Conservation (phyloP, 2,797 vertebrate species). For the Denticeps clupeoides region DNA sequence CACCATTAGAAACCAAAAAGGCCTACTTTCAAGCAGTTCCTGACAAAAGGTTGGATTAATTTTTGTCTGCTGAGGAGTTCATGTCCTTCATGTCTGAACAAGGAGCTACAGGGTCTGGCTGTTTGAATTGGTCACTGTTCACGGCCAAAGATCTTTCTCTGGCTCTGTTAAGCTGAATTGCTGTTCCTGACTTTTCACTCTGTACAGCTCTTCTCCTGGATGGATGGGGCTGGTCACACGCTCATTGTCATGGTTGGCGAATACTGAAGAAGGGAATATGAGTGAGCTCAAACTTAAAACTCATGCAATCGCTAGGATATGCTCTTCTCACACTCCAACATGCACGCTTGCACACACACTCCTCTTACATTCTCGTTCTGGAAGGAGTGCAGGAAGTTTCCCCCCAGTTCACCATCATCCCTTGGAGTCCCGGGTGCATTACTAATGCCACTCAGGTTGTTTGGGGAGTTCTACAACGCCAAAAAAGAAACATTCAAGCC, state of each 20-base stretch:
- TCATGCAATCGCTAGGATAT: too few relatives aligned
- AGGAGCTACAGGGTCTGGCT: not conserved
- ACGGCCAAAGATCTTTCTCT: not conserved
- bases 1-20: not conserved
- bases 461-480: conserved; percentile 84
- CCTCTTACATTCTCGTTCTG: conserved; percentile 92
- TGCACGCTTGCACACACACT: too few relatives aligned
- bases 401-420: conserved; percentile 86
- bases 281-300: too few relatives aligned
- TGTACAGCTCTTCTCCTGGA: not conserved
- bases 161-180: conserved; percentile 2
- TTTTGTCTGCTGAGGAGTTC: conserved; percentile 1
- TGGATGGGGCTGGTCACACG: conserved; percentile 69
- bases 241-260: conserved; percentile 99
- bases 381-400: conserved; percentile 98
- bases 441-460: conserved; percentile 99
- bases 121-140: not conserved
- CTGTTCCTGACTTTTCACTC: conserved; percentile 4
- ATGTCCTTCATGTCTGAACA: not conserved
- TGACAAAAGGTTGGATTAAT: not conserved
- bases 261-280: conserved; percentile 78
- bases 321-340: too few relatives aligned
- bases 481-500: too few relatives aligned
- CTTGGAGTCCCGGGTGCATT: conserved; percentile 95
- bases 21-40: not conserved